Percentiles rank a stretch among this genome's conserved stretches.
Evolutionary conservation across 2,113 vertebrate species (phyloP).

Genomic region (Falco punctatus): DNA sequence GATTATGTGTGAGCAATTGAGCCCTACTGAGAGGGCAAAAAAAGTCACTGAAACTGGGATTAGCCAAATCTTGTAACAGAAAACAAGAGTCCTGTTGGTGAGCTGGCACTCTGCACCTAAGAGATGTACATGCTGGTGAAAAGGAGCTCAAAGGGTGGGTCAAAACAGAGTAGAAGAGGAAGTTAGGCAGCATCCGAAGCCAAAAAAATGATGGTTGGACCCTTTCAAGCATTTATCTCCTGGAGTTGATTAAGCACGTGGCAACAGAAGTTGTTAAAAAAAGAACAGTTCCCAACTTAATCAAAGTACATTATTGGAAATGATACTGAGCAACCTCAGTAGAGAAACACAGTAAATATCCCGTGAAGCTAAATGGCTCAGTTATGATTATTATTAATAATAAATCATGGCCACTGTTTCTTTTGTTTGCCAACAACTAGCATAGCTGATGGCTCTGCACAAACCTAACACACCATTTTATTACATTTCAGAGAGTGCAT

Average conservation of each 20-base stretch:
- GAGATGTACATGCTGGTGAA: neutral
- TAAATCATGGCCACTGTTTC: constrained; percentile 41
- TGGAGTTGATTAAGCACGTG: neutral
- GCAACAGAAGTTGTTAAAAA: neutral
- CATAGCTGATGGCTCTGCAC: neutral
- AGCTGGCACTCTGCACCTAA: constrained; percentile 7
- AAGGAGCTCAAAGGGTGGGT: neutral
- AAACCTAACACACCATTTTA: constrained; percentile 23
- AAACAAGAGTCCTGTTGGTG: constrained; percentile 39
- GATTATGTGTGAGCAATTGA: constrained; percentile 31
- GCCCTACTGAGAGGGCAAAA: constrained; percentile 17
- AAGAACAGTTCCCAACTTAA: constrained; percentile 4
- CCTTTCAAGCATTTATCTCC: neutral
- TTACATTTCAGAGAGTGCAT: constrained; percentile 32
- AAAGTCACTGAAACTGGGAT: constrained; percentile 45
- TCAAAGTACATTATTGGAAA: neutral
- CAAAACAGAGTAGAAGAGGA: neutral
- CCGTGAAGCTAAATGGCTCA: constrained; percentile 20
- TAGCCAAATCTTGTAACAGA: constrained; percentile 51
- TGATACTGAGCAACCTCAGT: neutral
- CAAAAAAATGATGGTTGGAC: neutral
- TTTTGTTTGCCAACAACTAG: constrained; percentile 11
- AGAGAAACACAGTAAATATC: constrained; percentile 3
- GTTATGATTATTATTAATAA: constrained; percentile 22
- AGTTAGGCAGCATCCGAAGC: neutral